Percentiles rank a stretch among this genome's conserved stretches.
These are phyloP conservation scores for Sclerurus mexicanus DNA, from an alignment of 2,113 vertebrate genomes.

Conservation along the genomic window DNA sequence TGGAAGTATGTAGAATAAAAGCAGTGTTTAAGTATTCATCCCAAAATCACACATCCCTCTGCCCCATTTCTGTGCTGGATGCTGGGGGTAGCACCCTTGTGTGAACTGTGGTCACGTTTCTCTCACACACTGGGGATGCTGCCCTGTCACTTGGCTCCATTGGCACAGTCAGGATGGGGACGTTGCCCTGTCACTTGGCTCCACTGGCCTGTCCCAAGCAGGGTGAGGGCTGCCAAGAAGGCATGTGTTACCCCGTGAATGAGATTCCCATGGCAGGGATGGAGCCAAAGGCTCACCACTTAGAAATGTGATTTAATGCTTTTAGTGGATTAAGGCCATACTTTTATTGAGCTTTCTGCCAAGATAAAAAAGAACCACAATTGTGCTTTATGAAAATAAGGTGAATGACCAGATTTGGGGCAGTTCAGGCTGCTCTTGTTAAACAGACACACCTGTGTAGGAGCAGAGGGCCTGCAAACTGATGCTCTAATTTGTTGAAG, in stretches of 20 bases:
- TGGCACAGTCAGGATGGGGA: neutral
- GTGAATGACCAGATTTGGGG: neutral
- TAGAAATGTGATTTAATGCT: neutral
- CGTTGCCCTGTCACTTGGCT: neutral
- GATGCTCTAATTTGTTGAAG: neutral
- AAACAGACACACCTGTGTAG: neutral
- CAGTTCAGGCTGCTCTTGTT: neutral
- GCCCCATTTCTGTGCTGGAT: neutral
- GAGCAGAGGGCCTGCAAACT: neutral
- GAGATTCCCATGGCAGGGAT: neutral
- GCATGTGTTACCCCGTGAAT: neutral
- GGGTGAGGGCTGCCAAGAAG: neutral
- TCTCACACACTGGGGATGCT: neutral
- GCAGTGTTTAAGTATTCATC: neutral
- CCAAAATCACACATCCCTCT: neutral
- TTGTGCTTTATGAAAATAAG: neutral
- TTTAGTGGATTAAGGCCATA: neutral
- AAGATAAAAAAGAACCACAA: neutral
- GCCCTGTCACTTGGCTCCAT: neutral
- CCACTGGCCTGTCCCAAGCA: neutral
- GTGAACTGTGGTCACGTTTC: neutral
- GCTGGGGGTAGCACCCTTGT: no score
- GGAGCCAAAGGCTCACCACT: neutral
- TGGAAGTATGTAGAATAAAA: neutral
- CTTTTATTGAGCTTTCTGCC: neutral